Evolutionary conservation across 1,140 invertebrate species (phyloP), one percentile per base, ranked within the genome.

Genomic region (Bombus vancouverensis): DNA sequence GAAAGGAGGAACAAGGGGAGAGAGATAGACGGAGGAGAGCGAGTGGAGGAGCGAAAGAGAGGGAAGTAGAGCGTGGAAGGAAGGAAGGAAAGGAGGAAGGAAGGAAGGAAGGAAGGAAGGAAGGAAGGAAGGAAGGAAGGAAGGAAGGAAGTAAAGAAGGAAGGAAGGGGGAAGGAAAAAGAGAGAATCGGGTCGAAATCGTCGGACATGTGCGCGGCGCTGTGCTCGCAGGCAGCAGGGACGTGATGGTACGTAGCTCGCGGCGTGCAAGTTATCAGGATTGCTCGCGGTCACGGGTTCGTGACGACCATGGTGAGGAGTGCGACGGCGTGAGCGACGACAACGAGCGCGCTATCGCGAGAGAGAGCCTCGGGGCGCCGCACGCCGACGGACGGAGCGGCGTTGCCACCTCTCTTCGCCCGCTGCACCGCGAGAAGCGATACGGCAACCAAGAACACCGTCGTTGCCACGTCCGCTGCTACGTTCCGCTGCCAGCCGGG

Each of bases 171-270:
- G 22, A 42, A 39, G 22, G 28, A 25, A 39, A 39, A 25, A 79
- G 28, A 39, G 75, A 65, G 57, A 80, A 87, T 66, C 82, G 87
- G 87, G 89, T 79, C 80, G 80, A 83, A 81, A 83, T 77, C 73
- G 73, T 82, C 62, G 85, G 89, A 80, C 83, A 84, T 80, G 83
- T 83, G 87, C 79, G 78, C 76, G 85, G 73, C 75, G 75, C 77
- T 81, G 77, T 77, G 71, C 81, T 87, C 84, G 84, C 81, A 74
- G 84, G 81, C 39, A 62, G 76, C 47, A 79, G 77, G 81, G 74
- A 87, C 88, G 89, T 87, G 85, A 89, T 90, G 88, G 77, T 87
- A 89, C 88, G 88, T 89, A 86, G 88, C 62, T 87, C 37, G 77
- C 81, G 77, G 37, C 88, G 70, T 62, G 88, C 76, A 81, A 87